phyloP scores from a whole-genome alignment of 2,888 invertebrate genomes.

The Scaptomyza parva region DNA sequence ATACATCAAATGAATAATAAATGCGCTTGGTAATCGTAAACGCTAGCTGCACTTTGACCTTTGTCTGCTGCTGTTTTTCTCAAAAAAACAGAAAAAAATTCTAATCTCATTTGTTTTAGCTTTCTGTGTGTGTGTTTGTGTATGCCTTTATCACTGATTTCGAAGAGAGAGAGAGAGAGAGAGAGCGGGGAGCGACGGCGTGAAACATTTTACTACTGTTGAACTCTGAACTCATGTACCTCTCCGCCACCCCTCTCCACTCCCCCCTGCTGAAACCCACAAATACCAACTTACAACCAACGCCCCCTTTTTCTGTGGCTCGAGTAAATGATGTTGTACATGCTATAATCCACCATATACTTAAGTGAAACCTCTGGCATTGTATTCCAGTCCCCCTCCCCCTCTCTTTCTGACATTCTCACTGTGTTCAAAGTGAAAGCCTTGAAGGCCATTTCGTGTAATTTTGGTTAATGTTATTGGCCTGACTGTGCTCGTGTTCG shows the following conservation, averaged over 20 bases:
- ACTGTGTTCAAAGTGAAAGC: background rate
- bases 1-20: conserved; percentile 75
- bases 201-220: conserved; percentile 52
- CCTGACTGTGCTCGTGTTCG: conserved; percentile 23
- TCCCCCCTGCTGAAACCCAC: background rate
- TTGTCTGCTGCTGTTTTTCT: conserved; percentile 45
- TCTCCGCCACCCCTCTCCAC: background rate
- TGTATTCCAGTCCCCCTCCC: background rate
- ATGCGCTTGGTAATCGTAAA: conserved; percentile 74
- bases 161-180: conserved; percentile 21
- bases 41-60: conserved; percentile 76
- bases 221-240: conserved; percentile 50
- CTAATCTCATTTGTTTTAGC: conserved; percentile 52
- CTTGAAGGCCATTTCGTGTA: conserved; percentile 47
- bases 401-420: background rate
- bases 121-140: conserved; percentile 24
- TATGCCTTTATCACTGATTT: conserved; percentile 41
- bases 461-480: conserved; percentile 63
- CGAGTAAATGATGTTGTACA: conserved; percentile 42
- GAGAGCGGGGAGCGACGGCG: conserved; percentile 22
- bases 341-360: conserved; percentile 41
- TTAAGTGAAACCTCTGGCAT: background rate
- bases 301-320: conserved; percentile 18
- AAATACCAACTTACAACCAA: conserved; percentile 15
- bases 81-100: conserved; percentile 26